Evolutionary conservation across 37 sponge, comb jelly and placozoan genomes (phyloP), one percentile per base, ranked within the genome.

Genomic region (Aplysina aerophoba): DNA sequence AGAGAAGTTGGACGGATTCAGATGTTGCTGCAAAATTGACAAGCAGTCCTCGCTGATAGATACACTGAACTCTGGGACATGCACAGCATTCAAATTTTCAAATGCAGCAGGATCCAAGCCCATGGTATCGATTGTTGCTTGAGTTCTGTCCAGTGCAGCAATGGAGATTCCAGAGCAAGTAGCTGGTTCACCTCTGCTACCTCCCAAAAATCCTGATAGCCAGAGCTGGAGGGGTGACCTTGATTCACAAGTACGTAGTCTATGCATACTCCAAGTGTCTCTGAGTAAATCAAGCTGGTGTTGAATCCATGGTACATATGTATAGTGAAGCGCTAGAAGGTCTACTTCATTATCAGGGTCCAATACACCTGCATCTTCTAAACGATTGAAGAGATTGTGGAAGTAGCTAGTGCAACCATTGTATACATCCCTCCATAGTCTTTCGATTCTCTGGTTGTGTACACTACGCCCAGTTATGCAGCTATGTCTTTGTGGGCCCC

Each of bases 371-470:
- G 78, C 31, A 14, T 37, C 22, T 67, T 90, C 87, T 28, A 90
- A 31, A 28, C 79, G 39, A 41, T 66, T 39, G 40, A 89, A 89
- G 3, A 89, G 12, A 22, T 67, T 55, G 24, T 85, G 17, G 36
- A 81, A 85, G 15, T 60, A 73, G 16, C 63, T 27, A 24, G 63
- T 14, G 59, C 85, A 85, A 65, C 84, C 90, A 12, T 54, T 38
- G 22, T 81, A 85, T 8, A 90, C 83, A 77, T 90, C 90, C 22
- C 78, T 24, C 87, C 90, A 90, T 59, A 90, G 21, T 13, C 90
- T 40, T 58, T 90, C 90, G 3, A 90, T 57, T 11, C 90, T 14
- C 41, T 90, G 87, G 31, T 90, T 90, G 78, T 90, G 90, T 6
- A 87, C 87, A 55, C 90, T 90, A 62, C 35, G 61, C 4, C 90